Evolutionary conservation across 1,140 invertebrate genomes (phyloP), one percentile per base, ranked within the genome.

Genomic region (Saccostrea glomerata): DNA sequence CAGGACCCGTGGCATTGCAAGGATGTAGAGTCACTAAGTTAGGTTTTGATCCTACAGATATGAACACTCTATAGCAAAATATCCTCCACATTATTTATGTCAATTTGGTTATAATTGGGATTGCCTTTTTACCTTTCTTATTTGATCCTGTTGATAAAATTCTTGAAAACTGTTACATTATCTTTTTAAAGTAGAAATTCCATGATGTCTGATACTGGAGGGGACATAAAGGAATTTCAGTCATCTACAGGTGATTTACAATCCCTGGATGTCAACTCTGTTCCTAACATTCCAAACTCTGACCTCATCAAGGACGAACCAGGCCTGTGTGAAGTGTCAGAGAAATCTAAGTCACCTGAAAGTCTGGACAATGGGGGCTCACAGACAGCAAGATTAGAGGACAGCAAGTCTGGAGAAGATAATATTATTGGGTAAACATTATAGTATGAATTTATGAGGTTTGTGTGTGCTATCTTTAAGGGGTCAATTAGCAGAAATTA

Each of bases 121-220:
- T 47, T 47, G 47, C 5, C 47, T 47, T 47, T 47, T 47, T 36
- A 2, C 1, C 30, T 36, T 36, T 36, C 30, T 36, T 7, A 47
- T 47, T 7, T 47, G 47, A 47, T 47, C 47, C 47, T 3, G 47
- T 7, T 47, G 47, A 47, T 47, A 47, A 47, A 47, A 9, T 47
- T 47, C 47, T 47, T 47, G 47, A 47, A 2, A 47, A 47, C 5
- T 3, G 47, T 47, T 47, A 5, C 17, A 5, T 63, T 17, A 2
- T 25, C 5, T 77, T 25, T 77, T 30, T 15, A 15, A 15, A 12
- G 30, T 77, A 77, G 70, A 36, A 30, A 77, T 77, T 77, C 30
- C 70, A 77, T 77, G 30, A 77, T 77, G 70, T 77, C 70, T 77
- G 70, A 77, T 77, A 36, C 23, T 77, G 70, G 30, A 77, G 25